These are phyloP conservation scores for Chrysolina haemoptera DNA, from an alignment of 2,888 invertebrate genomes.

Conservation along the genomic window DNA sequence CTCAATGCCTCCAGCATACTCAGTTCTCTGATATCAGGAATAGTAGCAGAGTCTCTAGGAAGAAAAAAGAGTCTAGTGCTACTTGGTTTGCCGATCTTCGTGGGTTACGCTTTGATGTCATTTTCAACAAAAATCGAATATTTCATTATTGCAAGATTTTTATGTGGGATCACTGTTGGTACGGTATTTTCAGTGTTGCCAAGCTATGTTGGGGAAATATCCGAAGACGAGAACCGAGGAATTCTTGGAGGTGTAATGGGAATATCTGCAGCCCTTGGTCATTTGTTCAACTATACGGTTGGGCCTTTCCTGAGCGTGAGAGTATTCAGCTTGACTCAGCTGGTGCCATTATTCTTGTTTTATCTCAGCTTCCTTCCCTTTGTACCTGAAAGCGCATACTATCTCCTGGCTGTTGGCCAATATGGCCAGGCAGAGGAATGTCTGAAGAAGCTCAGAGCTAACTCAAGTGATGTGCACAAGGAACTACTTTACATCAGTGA, in stretches of 20 bases:
- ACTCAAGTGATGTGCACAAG: not conserved
- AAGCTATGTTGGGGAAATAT: slow-evolving; percentile 90
- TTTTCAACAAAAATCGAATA: slow-evolving; percentile 71
- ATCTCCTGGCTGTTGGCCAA: slow-evolving; percentile 75
- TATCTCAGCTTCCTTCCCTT: slow-evolving; percentile 77
- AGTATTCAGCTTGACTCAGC: slow-evolving; percentile 73
- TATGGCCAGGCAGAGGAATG: slow-evolving; percentile 76
- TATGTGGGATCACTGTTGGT: slow-evolving; percentile 78
- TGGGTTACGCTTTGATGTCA: slow-evolving; percentile 80
- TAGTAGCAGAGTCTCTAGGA: slow-evolving; percentile 77
- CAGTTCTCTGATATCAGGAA: slow-evolving; percentile 81
- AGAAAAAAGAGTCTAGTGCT: slow-evolving; percentile 79
- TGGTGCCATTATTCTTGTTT: slow-evolving; percentile 69
- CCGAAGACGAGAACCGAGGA: slow-evolving; percentile 86
- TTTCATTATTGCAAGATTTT: slow-evolving; percentile 73
- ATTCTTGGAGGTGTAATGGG: slow-evolving; percentile 87
- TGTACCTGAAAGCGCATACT: slow-evolving; percentile 89
- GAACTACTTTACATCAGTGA: slow-evolving; percentile 23
- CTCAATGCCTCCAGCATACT: slow-evolving; percentile 70
- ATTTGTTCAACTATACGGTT: slow-evolving; percentile 78
- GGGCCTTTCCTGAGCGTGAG: slow-evolving; percentile 82
- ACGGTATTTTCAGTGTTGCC: slow-evolving; percentile 82
- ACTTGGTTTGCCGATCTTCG: slow-evolving; percentile 72
- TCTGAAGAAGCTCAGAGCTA: slow-evolving; percentile 79
- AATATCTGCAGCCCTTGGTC: slow-evolving; percentile 78